Conservation (phyloP, 2,113 vertebrate genomes). For the Barnardius zonarius region DNA sequence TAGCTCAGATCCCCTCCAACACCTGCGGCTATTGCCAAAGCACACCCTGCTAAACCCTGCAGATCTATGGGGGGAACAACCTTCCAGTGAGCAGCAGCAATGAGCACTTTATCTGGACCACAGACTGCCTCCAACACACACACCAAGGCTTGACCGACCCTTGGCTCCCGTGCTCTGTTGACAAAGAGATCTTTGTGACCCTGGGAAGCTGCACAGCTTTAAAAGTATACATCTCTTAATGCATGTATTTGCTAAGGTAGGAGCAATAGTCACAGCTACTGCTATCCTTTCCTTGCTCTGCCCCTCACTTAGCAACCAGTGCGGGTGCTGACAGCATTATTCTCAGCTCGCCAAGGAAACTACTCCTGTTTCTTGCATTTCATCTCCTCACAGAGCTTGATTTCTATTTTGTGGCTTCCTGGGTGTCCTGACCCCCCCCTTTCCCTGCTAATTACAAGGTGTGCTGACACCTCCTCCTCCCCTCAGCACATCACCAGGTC, state of each 20-base stretch:
- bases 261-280: not conserved
- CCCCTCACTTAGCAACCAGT: conserved; percentile 5
- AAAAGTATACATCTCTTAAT: not conserved
- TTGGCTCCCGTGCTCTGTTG: not conserved
- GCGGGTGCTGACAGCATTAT: not conserved
- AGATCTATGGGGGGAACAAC: not conserved
- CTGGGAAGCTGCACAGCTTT: not conserved
- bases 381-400: not conserved
- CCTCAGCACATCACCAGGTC: not conserved
- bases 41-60: not conserved
- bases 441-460: not conserved
- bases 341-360: not conserved
- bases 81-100: not conserved
- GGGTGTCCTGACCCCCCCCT: not conserved
- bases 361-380: conserved; percentile 2
- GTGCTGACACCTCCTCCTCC: not conserved
- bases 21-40: not conserved
- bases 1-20: not conserved
- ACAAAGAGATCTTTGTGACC: not conserved
- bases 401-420: not conserved
- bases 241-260: not conserved
- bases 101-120: not conserved
- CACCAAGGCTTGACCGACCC: not conserved
- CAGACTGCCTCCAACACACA: not conserved
- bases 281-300: not conserved